Percentiles rank a stretch among this genome's conserved stretches.
These are phyloP conservation scores for Siphlonurus alternatus DNA, from an alignment of 2,888 invertebrate genomes.

Conservation along the genomic window DNA sequence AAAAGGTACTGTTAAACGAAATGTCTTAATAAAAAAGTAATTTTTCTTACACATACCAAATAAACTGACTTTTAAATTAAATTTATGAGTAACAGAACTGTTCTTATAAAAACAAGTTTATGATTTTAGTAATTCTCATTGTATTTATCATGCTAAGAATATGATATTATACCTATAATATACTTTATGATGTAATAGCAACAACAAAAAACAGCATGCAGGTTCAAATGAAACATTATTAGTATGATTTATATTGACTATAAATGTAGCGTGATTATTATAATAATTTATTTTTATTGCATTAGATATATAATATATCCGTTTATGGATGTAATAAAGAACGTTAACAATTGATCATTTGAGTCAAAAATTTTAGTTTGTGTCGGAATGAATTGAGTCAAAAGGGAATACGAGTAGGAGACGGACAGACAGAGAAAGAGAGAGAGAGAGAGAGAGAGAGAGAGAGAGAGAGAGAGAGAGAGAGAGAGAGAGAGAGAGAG, in stretches of 20 bases:
- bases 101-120: not conserved
- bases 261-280: constrained; percentile 3
- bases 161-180: not conserved
- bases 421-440: not conserved
- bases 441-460: not conserved
- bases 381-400: not conserved
- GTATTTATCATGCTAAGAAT: not conserved
- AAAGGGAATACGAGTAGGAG: no score
- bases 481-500: not conserved
- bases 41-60: no score
- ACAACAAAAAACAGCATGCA: no score
- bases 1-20: no score
- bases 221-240: not conserved
- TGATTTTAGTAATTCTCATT: not conserved
- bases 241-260: not conserved
- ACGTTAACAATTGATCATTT: constrained; percentile 2
- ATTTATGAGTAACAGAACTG: no score
- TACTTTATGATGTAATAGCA: no score
- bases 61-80: no score
- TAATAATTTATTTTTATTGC: constrained; percentile 2
- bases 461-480: not conserved
- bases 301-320: not conserved
- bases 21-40: no score
- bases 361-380: not conserved
- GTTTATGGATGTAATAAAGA: constrained; percentile 2